Percentiles rank a stretch among this genome's conserved stretches.
These are phyloP conservation scores for Pyrocoelia pectoralis DNA, from an alignment of 2,888 invertebrate species.

Conservation along the genomic window DNA sequence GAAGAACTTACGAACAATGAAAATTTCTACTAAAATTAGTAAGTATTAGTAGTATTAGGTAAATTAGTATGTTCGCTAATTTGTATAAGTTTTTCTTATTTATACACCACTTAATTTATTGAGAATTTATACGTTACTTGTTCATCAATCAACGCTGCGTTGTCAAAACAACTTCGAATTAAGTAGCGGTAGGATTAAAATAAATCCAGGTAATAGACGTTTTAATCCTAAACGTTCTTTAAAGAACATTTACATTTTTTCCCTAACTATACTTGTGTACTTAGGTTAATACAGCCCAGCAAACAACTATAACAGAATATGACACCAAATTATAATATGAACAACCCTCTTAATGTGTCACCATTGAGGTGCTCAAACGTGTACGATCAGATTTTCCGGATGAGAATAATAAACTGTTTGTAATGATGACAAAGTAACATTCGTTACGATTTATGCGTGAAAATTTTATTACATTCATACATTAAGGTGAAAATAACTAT, in stretches of 20 bases:
- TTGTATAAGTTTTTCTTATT: too few species aligned
- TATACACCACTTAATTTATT: too few species aligned
- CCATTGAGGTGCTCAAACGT: conserved; percentile 20
- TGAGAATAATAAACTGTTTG: conserved; percentile 24
- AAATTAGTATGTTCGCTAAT: too few species aligned
- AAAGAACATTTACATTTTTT: background rate
- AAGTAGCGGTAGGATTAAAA: background rate
- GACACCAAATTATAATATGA: conserved; percentile 13
- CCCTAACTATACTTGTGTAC: conserved; percentile 4
- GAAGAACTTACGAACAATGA: too few species aligned
- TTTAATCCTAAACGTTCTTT: background rate
- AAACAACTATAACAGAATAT: conserved; percentile 9
- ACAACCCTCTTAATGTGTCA: conserved; percentile 17
- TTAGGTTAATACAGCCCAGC: conserved; percentile 12
- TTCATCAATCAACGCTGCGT: background rate
- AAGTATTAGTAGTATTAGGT: too few species aligned
- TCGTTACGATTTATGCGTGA: background rate
- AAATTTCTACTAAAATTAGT: too few species aligned
- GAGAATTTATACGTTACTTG: too few species aligned
- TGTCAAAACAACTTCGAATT: background rate
- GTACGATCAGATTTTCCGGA: conserved; percentile 33
- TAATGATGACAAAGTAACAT: conserved; percentile 3
- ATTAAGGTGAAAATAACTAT: background rate
- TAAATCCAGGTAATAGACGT: conserved; percentile 3
- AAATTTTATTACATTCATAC: background rate